These are phyloP conservation scores for Eupithecia insigniata DNA, from an alignment of 2,888 invertebrate genomes.

Conservation along the genomic window DNA sequence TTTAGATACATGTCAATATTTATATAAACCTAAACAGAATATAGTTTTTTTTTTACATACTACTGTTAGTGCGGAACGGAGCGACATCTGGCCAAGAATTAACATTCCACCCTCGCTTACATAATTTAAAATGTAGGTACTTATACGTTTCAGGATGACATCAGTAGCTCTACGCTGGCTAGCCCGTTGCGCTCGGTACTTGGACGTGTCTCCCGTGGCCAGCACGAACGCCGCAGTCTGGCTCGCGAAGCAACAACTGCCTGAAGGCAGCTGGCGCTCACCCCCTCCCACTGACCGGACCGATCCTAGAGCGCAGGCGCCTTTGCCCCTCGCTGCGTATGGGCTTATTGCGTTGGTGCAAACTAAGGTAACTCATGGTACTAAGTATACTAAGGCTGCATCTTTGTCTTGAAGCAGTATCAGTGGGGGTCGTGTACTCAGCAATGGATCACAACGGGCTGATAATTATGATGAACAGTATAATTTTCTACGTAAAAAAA, in stretches of 20 bases:
- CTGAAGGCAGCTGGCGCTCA: conserved; percentile 90
- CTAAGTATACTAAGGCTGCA: background rate
- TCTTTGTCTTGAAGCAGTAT: background rate
- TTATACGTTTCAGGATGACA: conserved; percentile 69
- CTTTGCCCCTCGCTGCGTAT: conserved; percentile 91
- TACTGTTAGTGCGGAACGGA: too few species aligned
- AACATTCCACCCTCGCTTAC: too few species aligned
- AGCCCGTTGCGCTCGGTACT: conserved; percentile 68
- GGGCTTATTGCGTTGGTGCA: conserved; percentile 91
- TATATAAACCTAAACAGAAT: too few species aligned
- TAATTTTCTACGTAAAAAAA: too few species aligned
- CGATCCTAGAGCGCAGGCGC: conserved; percentile 66
- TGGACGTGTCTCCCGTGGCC: conserved; percentile 64
- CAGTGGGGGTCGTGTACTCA: too few species aligned
- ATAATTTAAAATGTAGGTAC: too few species aligned
- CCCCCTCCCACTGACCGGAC: conserved; percentile 84
- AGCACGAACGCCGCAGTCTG: conserved; percentile 87
- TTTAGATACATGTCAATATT: too few species aligned
- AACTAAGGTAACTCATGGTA: conserved; percentile 62
- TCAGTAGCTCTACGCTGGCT: conserved; percentile 72
- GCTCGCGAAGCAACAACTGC: conserved; percentile 88
- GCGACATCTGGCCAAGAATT: too few species aligned
- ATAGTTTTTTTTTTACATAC: too few species aligned
- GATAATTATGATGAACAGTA: background rate
- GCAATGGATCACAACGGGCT: too few species aligned